Base-by-base conservation (phyloP, 2,113 vertebrate species). In the Antechinus flavipes region DNA sequence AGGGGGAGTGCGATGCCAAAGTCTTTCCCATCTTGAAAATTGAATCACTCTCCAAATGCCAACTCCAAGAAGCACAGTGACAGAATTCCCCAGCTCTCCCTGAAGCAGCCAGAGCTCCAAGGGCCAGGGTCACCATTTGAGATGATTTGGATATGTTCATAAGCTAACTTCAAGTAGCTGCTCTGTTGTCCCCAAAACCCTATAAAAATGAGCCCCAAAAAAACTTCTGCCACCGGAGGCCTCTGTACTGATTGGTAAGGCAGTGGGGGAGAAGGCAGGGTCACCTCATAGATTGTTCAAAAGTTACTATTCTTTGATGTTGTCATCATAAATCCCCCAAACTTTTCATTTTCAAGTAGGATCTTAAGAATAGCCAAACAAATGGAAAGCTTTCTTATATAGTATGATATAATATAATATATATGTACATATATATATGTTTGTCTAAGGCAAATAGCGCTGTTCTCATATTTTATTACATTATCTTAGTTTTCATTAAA, bases 401-500 rank as follows among this genome's bases (percentile, higher is more conserved):
- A n/a, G 90, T 23, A 50, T 42, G 23, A 30, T 50, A 90, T n/a
- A 42, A 84, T 27, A 68, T 35, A 35, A 68, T 68, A 61, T 30
- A 12, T 61, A 35, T 68, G 27, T 68, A 14, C 11, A 5, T 61
- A 11, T 30, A 11, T 30, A 10, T 61, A 96, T 94, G 56, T 76
- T 94, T 96, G 49, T 96, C 96, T 92, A 97, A 96, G 54, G 58
- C 95, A 95, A 97, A 97, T 92, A 27, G 84, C 96, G 91, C 92
- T 93, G 91, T 96, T 96, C 76, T 25, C 91, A 94, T 84, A 93
- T 94, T 90, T 54, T 96, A 95, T 95, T 96, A 95, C 47, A 93
- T 97, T 93, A 89, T 95, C 35, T 94, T 52, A 0, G 91, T 98
- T 98, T 97, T 96, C 96, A 97, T 97, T 92, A 98, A 98, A 98